Evolutionary conservation across 30 jellyfish, hydroid and myxozoan genomes (phyloP).

Genomic region (Aurelia sp.): DNA sequence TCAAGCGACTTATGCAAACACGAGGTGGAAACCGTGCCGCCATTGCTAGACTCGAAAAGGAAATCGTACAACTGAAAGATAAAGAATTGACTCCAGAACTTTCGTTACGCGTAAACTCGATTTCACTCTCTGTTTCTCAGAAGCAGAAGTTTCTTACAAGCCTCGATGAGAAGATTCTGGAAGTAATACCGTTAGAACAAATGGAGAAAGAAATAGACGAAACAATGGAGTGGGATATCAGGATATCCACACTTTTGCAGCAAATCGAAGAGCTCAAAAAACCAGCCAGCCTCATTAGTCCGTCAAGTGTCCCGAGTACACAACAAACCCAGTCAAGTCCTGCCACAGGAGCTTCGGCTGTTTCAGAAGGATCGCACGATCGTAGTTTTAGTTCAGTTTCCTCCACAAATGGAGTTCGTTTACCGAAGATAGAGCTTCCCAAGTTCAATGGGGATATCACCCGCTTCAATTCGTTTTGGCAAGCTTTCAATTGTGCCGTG

Average conservation of each 20-base stretch:
- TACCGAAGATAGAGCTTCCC: background rate
- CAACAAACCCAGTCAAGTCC: conserved; percentile 13
- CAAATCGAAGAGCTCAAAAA: background rate
- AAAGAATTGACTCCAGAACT: background rate
- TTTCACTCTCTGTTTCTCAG: background rate
- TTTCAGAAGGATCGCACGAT: background rate
- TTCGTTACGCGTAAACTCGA: background rate
- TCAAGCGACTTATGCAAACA: background rate
- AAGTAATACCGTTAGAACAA: background rate
- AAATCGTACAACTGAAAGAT: too few relatives aligned
- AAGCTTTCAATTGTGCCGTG: conserved; percentile 44
- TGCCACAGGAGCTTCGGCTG: background rate
- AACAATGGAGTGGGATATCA: background rate
- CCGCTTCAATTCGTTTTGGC: conserved; percentile 1
- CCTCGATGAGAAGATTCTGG: conserved; percentile 24
- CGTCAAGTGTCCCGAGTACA: background rate
- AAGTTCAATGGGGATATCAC: conserved; percentile 1
- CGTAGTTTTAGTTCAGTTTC: conserved; percentile 1
- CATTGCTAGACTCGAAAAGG: conserved; percentile 11
- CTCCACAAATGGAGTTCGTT: background rate
- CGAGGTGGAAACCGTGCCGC: conserved; percentile 21
- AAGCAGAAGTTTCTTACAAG: background rate
- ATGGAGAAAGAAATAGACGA: conserved; percentile 16
- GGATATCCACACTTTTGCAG: background rate
- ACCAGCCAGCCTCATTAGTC: background rate